Evolutionary conservation across 2,888 invertebrate species (phyloP), one percentile per base, ranked within the genome.

Genomic region (Hydroisotoma schaefferi): DNA sequence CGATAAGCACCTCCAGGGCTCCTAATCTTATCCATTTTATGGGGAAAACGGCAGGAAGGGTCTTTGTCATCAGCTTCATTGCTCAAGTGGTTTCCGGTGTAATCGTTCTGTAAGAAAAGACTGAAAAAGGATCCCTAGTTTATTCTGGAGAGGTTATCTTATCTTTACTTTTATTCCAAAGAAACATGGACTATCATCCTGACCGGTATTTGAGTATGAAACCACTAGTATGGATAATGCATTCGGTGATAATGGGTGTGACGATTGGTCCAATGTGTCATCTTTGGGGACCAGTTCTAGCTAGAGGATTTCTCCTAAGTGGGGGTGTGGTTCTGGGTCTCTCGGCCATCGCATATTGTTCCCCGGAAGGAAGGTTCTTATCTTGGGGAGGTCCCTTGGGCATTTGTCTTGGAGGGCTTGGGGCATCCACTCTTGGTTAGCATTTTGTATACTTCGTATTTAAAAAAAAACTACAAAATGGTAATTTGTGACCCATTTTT

Each of bases 211-310:
- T 49, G 3, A 25, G 18, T n/a, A 10, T 25, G 15, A 49, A 49
- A 20, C 26, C 26, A 18, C 8, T 49, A 10, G 18, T 25, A 4
- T 49, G 49, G 49, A 18, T 25, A 10, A n/a, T 49, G 5, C 49
- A 49, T 27, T 27, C 26, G 5, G 2, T n/a, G 5, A 25, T n/a
- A 2, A 27, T 49, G 49, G 49, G 49, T 27, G 8, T 49, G 5
- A 12, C 49, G 8, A 27, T 49, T 10, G 49, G 27, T 18, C 49
- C 49, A 27, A 49, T 49, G 49, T 49, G 49, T 20, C 28, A 23
- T 20, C n/a, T 49, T 18, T 26, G 27, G 18, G 49, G 49, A 4
- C 18, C 18, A 2, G 2, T 25, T 12, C 6, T 49, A n/a, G 8
- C 20, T 8, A 26, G 20, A 28, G 49, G 28, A 4, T 49, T 49